phyloP scores from a whole-genome alignment of 1,140 invertebrate genomes.

The Psilanteris sp. region DNA sequence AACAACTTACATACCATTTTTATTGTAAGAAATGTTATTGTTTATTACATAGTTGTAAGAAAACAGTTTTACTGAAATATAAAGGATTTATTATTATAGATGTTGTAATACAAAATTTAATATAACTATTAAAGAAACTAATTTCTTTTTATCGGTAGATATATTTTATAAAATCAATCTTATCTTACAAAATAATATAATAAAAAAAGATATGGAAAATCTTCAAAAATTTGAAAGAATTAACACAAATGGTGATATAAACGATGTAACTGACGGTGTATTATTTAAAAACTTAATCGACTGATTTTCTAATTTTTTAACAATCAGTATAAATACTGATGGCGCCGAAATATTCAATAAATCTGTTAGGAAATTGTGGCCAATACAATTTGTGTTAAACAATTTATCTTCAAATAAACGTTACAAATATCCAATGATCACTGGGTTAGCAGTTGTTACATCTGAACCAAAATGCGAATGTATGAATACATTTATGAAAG shows the following conservation, averaged over 20 bases:
- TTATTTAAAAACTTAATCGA: slow-evolving; percentile 12
- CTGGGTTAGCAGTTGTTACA: slow-evolving; percentile 20
- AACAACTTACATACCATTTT: slow-evolving; percentile 24
- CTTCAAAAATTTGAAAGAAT: too few species aligned
- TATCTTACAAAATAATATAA: slow-evolving; percentile 7
- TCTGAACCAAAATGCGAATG: slow-evolving; percentile 14
- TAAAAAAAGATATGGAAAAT: not conserved
- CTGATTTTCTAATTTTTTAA: slow-evolving; percentile 1
- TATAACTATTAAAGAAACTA: slow-evolving; percentile 5
- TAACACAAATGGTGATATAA: not conserved
- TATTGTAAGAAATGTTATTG: slow-evolving; percentile 13
- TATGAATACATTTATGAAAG: slow-evolving; percentile 23
- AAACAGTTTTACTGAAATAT: too few species aligned
- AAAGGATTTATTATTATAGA: slow-evolving; percentile 4
- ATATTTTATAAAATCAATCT: slow-evolving; percentile 22
- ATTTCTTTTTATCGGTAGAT: slow-evolving; percentile 10
- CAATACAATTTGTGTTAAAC: slow-evolving; percentile 27
- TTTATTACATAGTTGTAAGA: too few species aligned
- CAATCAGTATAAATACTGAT: slow-evolving; percentile 32
- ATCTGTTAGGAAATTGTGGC: slow-evolving; percentile 26
- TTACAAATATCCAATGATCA: slow-evolving; percentile 21
- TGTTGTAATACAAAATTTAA: slow-evolving; percentile 3
- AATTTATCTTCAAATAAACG: slow-evolving; percentile 12
- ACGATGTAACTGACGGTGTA: slow-evolving; percentile 12
- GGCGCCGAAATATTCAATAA: slow-evolving; percentile 25